phyloP scores from a whole-genome alignment of 2,113 vertebrate genomes.

The Nymphicus hollandicus region DNA sequence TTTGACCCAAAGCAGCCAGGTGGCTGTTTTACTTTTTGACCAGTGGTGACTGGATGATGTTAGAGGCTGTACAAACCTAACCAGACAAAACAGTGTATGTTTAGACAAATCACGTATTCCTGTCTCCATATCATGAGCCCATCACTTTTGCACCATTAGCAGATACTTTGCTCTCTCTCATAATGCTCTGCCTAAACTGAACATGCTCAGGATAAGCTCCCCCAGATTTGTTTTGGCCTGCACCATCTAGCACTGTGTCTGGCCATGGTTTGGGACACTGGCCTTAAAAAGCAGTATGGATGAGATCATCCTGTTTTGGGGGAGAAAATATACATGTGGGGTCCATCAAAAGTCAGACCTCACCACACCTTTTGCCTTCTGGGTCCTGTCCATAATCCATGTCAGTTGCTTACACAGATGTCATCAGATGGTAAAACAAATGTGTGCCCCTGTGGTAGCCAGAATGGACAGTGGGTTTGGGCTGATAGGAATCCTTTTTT shows the following conservation, averaged over 20 bases:
- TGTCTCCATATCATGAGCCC: not conserved
- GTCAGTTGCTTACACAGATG: not conserved
- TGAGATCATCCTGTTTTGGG: not conserved
- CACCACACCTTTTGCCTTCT: not conserved
- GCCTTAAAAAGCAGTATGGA: not conserved
- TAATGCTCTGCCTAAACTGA: not conserved
- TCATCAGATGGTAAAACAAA: not conserved
- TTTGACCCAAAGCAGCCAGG: not conserved
- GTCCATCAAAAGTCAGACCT: not conserved
- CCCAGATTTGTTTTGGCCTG: not conserved
- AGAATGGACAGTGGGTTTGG: not conserved
- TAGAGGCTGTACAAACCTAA: not conserved
- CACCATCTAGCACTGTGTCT: not conserved
- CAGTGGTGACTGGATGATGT: not conserved
- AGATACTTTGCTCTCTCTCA: not conserved
- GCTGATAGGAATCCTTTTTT: not conserved
- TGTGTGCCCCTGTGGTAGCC: fast-evolving
- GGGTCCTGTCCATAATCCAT: not conserved
- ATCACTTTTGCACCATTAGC: not conserved
- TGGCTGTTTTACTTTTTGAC: not conserved
- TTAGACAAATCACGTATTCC: not conserved
- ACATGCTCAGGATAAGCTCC: not conserved
- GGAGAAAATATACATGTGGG: fast-evolving
- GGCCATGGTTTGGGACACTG: not conserved
- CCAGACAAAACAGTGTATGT: not conserved